Conservation (phyloP, 2,888 invertebrate genomes). For the Lysandra bellargus region DNA sequence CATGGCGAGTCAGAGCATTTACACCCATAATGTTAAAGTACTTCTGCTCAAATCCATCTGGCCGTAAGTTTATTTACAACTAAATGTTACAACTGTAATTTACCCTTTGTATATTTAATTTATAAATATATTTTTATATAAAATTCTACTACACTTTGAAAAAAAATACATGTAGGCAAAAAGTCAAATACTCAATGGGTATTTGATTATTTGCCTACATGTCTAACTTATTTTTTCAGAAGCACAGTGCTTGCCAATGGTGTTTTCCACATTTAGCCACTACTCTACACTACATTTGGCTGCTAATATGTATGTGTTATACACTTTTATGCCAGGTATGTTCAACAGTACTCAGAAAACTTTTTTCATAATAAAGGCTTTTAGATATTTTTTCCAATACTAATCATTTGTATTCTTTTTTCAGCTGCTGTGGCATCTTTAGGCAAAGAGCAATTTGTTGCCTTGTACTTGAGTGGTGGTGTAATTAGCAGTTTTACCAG, state of each 20-base stretch:
- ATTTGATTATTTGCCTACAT: no score
- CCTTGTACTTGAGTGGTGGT: conserved; percentile 93
- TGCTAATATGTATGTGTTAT: conserved; percentile 97
- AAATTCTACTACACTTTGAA: no score
- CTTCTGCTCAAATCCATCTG: conserved; percentile 91
- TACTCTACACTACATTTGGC: conserved; percentile 91
- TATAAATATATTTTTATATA: no score
- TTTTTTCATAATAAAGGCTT: no score
- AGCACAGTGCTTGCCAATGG: conserved; percentile 91
- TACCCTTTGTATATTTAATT: no score
- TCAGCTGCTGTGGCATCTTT: conserved; percentile 85
- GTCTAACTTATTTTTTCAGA: conserved; percentile 67
- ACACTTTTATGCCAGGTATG: conserved; percentile 86
- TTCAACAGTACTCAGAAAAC: neutral
- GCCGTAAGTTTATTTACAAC: conserved; percentile 77
- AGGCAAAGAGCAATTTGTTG: conserved; percentile 95
- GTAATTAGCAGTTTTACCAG: conserved; percentile 93
- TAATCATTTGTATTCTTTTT: conserved; percentile 39
- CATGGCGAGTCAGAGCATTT: conserved; percentile 89
- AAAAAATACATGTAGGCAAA: no score
- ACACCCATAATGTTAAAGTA: conserved; percentile 89
- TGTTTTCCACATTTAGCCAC: conserved; percentile 97
- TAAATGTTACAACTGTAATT: neutral
- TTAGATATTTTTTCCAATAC: no score
- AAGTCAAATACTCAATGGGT: no score